These are phyloP conservation scores for Spatulosminthurus flaviceps DNA, from an alignment of 2,888 invertebrate species.

Conservation along the genomic window DNA sequence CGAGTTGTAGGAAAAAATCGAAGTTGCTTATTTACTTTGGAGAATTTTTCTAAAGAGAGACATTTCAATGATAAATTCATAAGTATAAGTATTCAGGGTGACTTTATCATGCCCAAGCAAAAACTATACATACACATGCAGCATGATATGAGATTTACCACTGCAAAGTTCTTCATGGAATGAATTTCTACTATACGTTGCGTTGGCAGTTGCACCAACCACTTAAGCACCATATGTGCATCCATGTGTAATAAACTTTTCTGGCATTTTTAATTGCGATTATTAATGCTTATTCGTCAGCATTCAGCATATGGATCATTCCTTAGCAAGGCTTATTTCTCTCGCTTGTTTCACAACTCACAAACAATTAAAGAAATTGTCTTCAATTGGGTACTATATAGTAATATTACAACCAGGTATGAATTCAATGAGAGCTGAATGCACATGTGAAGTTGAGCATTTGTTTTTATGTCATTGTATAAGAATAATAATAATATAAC, in stretches of 20 bases:
- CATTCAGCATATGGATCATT: too few relatives aligned
- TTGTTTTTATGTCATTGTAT: background rate
- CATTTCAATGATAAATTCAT: background rate
- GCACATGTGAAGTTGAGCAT: background rate
- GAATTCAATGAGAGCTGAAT: background rate
- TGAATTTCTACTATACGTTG: too few relatives aligned
- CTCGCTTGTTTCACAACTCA: background rate
- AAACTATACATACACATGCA: too few relatives aligned
- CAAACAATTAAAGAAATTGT: background rate
- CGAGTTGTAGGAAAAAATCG: background rate
- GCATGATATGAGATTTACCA: too few relatives aligned
- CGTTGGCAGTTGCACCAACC: too few relatives aligned
- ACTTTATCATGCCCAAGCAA: background rate
- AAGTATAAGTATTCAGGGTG: background rate
- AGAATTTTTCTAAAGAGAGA: background rate
- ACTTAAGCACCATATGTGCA: too few relatives aligned
- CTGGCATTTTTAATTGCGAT: too few relatives aligned
- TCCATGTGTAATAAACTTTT: too few relatives aligned
- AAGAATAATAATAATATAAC: too few relatives aligned
- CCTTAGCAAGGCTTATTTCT: background rate
- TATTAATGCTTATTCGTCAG: background rate
- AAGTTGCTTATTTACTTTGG: background rate
- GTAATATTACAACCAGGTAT: background rate
- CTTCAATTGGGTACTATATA: constrained; percentile 4
- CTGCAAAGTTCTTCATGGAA: too few relatives aligned